phyloP scores from a whole-genome alignment of 2,797 vertebrate species.

The Rhinichthys osculus region DNA sequence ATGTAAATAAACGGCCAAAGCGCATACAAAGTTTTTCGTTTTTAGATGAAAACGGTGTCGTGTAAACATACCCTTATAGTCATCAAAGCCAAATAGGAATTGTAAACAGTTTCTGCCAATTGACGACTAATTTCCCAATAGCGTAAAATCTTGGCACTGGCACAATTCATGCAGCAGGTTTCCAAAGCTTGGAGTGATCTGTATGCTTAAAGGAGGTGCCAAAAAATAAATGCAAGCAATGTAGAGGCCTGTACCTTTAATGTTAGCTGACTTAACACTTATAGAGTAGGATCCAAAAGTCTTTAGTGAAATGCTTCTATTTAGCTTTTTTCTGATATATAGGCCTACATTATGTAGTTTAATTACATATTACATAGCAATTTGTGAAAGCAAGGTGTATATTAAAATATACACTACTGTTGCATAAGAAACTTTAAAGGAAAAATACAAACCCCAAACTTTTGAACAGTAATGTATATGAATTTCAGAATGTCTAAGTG shows the following conservation, averaged over 20 bases:
- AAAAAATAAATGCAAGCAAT: background rate
- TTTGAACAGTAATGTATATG: background rate
- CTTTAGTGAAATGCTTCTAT: too few species aligned
- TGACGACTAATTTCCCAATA: background rate
- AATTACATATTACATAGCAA: too few species aligned
- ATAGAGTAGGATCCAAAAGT: background rate
- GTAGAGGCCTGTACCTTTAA: background rate
- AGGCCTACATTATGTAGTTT: background rate
- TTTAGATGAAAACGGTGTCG: too few species aligned
- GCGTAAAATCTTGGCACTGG: background rate
- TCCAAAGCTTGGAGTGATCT: background rate
- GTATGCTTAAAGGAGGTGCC: background rate
- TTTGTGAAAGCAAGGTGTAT: background rate
- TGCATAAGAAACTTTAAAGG: background rate
- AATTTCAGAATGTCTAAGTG: background rate
- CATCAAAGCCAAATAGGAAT: background rate
- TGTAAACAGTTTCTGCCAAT: background rate
- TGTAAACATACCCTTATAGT: background rate
- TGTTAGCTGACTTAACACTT: background rate
- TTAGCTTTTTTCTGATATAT: background rate
- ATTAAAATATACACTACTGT: background rate
- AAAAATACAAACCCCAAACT: background rate
- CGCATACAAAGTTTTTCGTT: too few species aligned
- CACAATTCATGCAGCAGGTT: background rate
- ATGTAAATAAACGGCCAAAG: too few species aligned